Evolutionary conservation across 2,113 vertebrate genomes (phyloP).

Genomic region (Calidris pugnax): DNA sequence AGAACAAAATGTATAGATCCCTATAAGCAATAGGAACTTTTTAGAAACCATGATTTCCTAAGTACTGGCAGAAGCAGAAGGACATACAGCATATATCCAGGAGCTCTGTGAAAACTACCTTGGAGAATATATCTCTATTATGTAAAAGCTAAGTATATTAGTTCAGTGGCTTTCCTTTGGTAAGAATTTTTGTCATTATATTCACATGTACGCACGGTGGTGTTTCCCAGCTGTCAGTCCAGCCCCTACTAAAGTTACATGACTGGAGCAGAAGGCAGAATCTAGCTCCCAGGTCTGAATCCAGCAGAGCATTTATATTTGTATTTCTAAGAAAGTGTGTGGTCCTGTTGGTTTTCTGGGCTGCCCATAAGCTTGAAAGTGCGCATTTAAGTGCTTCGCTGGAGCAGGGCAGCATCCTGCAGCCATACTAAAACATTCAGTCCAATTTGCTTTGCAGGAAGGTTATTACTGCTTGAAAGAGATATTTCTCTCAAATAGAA

Average conservation of each 20-base stretch:
- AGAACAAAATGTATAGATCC: not conserved
- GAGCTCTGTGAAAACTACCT: not conserved
- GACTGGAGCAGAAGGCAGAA: not conserved
- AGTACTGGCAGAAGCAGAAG: not conserved
- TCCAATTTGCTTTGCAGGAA: not conserved
- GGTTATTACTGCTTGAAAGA: slow-evolving; percentile 4
- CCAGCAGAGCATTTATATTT: not conserved
- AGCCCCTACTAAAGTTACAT: not conserved
- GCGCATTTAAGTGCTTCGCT: not conserved
- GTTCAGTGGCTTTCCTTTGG: not conserved
- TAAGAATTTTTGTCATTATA: not conserved
- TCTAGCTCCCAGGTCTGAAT: not conserved
- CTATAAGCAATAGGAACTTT: not conserved
- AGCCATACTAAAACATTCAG: not conserved
- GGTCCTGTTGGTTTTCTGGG: not conserved
- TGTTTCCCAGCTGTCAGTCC: not conserved
- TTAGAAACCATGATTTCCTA: not conserved
- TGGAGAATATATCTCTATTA: not conserved
- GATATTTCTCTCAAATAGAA: not conserved
- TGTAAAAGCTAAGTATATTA: not conserved
- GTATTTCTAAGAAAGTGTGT: not conserved
- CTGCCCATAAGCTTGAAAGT: not conserved
- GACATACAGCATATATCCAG: not conserved
- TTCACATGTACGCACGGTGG: not conserved
- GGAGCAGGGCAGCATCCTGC: not conserved